Evolutionary conservation across 2,888 invertebrate species (phyloP), one percentile per base, ranked within the genome.

Genomic region (Drosophila acutilabella): DNA sequence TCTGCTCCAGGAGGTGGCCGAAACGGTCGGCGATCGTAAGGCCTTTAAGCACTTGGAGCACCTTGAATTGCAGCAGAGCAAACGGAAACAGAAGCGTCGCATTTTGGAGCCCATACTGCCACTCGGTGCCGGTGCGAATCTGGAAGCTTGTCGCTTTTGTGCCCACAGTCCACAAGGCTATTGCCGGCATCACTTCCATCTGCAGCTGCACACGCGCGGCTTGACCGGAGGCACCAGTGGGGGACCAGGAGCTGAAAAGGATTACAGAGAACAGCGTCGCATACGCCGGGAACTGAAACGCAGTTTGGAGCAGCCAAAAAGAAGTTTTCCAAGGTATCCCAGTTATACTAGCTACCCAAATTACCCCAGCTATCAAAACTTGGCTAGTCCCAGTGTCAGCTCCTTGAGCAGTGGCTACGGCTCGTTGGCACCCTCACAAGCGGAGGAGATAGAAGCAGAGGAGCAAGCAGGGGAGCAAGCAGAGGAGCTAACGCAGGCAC

Each of bases 111-210:
- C 79, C 3, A 67, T 77, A 4, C 33, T 86, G 13, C 84, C 77
- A 1, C 48, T 87, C 5, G 82, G 89, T 13, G 74, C 73, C 11
- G 73, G 80, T 33, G 41, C 52, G 26, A 74, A 89, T 53, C 78
- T 78, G 13, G 90, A 83, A 61, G 73, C 90, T 45, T 92, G 91
- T 65, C 91, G 90, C 33, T 92, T 92, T 71, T 92, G 91, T 80
- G 89, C 91, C 61, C 91, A 92, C 71, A 91, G 88, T 64, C 92
- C 91, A 14, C 90, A 91, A 59, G 91, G 91, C 53, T 92, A 92
- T 76, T 92, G 91, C 66, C 91, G 92, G 13, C 91, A 92, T 75
- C 91, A 92, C 58, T 91, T 91, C 53, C 91, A 91, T 56, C 67
- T 91, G 71, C 88, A 90, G 60, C 56, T 91, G 33, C 89, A 90